phyloP scores from a whole-genome alignment of 2,113 vertebrate species.

The Helogale parvula region DNA sequence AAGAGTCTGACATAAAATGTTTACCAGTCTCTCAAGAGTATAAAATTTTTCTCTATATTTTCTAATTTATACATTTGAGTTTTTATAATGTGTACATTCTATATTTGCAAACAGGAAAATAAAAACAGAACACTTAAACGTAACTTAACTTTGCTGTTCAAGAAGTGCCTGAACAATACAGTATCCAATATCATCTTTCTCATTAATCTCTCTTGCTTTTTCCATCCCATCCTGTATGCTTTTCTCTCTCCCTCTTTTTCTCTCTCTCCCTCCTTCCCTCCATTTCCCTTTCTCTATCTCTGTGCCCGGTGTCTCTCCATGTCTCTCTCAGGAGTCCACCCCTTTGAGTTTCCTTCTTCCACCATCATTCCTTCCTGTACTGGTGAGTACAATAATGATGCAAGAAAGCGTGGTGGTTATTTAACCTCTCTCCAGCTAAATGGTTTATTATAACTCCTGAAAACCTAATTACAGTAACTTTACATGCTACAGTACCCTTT shows the following conservation, averaged over 20 bases:
- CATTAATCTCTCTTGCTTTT: fast-evolving
- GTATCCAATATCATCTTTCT: neutral
- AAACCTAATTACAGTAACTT: constrained; percentile 72
- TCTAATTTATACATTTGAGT: neutral
- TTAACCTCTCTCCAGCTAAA: constrained; percentile 63
- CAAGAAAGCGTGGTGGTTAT: neutral
- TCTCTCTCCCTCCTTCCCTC: neutral
- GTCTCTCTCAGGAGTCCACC: neutral
- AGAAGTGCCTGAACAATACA: neutral
- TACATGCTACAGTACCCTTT: constrained; percentile 63
- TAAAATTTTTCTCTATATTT: neutral
- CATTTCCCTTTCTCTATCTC: neutral
- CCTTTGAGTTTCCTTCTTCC: neutral
- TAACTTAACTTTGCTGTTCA: neutral
- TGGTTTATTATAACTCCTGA: constrained; percentile 66
- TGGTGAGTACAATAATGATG: neutral
- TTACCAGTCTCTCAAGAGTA: neutral
- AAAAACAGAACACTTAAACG: neutral
- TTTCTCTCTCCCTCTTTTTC: neutral
- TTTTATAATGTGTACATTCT: neutral
- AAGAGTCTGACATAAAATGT: neutral
- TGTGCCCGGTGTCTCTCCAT: neutral
- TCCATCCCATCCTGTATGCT: fast-evolving
- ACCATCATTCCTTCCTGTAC: neutral
- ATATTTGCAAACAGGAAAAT: neutral